Evolutionary conservation across 2,888 invertebrate genomes (phyloP), one percentile per base, ranked within the genome.

Genomic region (Eupelmus urozonus): DNA sequence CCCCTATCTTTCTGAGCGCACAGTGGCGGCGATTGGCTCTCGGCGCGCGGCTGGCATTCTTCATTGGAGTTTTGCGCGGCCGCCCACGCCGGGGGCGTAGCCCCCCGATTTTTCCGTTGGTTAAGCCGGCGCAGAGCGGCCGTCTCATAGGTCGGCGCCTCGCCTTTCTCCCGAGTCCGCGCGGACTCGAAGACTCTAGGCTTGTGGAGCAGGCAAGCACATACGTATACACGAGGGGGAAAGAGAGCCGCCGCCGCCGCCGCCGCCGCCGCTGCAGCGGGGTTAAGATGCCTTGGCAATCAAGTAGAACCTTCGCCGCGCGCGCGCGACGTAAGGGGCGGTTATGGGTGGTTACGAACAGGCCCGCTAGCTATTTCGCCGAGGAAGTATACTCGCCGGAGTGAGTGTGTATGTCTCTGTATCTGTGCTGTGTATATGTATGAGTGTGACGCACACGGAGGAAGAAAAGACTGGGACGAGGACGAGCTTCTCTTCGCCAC

Each of bases 231-330:
- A 16, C 9, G 45, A 45, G 45, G 57, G 59, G 73, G 59, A 59
- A n/a, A 65, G 55, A 40, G 53, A 59, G 62, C 40, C 18, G 20
- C 60, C 83, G n/a, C n/a, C n/a, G n/a, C n/a, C n/a, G 45, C 59
- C n/a, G 34, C 34, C 3, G 34, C 34, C 81, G 88, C 45, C 18
- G 20, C 65, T 82, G 55, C 53, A 79, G 81, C 82, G 88, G 87
- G 88, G 88, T 89, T 89, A 89, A 89, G 89, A 89, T 88, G 89
- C 89, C 88, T 88, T 85, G 87, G 89, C 89, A 89, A 89, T 89
- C 89, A 89, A 89, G 89, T 89, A 89, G 88, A 89, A 88, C 89
- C 89, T 88, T 86, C 87, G 86, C 86, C 87, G 86, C 87, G 18
- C 34, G 34, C 5, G 9, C 34, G 34, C 51, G 70, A 60, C 62